Conservation (phyloP, 2,113 vertebrate genomes). For the Gymnorhina tibicen region DNA sequence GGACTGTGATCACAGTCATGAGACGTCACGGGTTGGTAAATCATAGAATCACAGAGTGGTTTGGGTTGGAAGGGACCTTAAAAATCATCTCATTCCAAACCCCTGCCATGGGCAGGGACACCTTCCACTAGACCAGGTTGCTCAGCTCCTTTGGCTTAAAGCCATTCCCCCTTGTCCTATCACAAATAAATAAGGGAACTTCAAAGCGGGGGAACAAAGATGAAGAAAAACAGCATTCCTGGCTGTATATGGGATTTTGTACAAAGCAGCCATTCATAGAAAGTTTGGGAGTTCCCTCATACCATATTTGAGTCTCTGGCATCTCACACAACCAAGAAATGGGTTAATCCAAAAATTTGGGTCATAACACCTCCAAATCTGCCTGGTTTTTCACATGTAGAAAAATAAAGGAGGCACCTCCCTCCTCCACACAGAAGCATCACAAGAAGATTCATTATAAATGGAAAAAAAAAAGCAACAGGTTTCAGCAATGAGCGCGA, state of each 20-base stretch:
- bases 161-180: neutral
- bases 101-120: neutral
- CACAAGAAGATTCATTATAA: neutral
- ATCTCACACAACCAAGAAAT: neutral
- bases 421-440: neutral
- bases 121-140: neutral
- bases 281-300: neutral
- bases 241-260: neutral
- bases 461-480: neutral
- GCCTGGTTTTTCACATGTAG: neutral
- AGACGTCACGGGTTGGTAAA: neutral
- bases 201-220: neutral
- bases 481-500: neutral
- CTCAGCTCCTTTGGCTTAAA: neutral
- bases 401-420: neutral
- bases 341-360: neutral
- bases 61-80: neutral
- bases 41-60: neutral
- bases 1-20: neutral
- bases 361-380: neutral
- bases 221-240: neutral
- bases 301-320: neutral
- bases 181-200: neutral
- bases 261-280: neutral
- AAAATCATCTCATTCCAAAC: neutral